Conservation (phyloP, 1,140 invertebrate genomes). For the Habropoda laboriosa region DNA sequence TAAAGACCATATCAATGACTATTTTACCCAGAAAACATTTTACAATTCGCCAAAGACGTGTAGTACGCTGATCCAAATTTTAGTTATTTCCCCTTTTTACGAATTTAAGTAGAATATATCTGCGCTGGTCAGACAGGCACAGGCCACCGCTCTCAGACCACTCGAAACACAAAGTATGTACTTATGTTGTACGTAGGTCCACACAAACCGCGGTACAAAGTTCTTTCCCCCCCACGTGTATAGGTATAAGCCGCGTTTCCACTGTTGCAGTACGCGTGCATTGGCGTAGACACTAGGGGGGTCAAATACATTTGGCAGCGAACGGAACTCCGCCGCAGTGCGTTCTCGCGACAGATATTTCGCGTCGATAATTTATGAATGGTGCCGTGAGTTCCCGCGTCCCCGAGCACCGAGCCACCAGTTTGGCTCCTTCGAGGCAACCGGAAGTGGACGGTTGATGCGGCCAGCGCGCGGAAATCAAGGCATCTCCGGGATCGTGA, state of each 20-base stretch:
- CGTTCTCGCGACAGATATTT: slow-evolving; percentile 67
- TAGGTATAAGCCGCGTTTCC: background rate
- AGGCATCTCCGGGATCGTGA: slow-evolving; percentile 40
- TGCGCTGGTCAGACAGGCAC: background rate
- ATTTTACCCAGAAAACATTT: too few relatives aligned
- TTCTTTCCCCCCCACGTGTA: background rate
- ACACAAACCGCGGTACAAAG: background rate
- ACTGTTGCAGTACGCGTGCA: background rate
- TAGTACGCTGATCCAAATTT: too few relatives aligned
- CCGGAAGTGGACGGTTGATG: slow-evolving; percentile 38
- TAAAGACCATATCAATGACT: too few relatives aligned
- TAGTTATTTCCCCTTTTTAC: too few relatives aligned
- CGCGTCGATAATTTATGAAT: slow-evolving; percentile 73
- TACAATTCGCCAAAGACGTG: too few relatives aligned
- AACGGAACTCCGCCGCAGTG: slow-evolving; percentile 72
- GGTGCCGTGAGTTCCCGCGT: slow-evolving; percentile 32
- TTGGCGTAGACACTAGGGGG: slow-evolving; percentile 31
- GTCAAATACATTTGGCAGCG: slow-evolving; percentile 75
- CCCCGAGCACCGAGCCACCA: slow-evolving; percentile 32
- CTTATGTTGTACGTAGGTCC: background rate
- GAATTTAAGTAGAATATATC: background rate
- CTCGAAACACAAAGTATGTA: too few relatives aligned
- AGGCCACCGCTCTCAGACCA: background rate
- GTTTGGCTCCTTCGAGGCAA: slow-evolving; percentile 23
- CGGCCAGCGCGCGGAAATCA: slow-evolving; percentile 48